Percentiles rank a stretch among this genome's conserved stretches.
These are phyloP conservation scores for Crotalus helleri DNA, from an alignment of 2,113 vertebrate genomes.

Conservation along the genomic window DNA sequence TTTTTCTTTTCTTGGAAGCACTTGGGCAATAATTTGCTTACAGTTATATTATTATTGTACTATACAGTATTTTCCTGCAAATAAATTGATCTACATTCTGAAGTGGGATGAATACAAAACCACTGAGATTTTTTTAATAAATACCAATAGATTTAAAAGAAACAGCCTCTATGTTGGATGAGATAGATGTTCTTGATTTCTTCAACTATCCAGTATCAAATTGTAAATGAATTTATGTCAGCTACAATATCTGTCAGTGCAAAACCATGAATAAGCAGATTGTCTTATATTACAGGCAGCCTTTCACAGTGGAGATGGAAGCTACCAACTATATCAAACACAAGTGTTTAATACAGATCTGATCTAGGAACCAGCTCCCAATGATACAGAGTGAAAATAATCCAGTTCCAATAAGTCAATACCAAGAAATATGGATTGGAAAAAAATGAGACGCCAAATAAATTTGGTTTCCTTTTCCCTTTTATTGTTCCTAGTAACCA, in stretches of 20 bases:
- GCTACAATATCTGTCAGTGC: neutral
- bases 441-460: neutral
- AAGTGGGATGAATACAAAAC: neutral
- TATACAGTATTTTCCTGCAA: neutral
- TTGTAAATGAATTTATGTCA: neutral
- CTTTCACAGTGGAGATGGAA: neutral
- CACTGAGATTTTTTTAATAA: conserved; percentile 13
- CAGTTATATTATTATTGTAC: neutral
- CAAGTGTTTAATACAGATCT: neutral
- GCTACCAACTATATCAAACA: neutral
- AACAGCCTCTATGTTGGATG: neutral
- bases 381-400: neutral
- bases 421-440: neutral
- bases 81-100: neutral
- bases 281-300: neutral
- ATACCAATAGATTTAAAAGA: neutral
- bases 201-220: neutral
- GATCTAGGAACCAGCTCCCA: neutral
- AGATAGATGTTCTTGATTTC: neutral
- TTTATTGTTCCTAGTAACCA: neutral
- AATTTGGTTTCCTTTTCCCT: neutral
- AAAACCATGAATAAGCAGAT: neutral
- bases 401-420: neutral
- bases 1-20: neutral
- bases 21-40: neutral